These are phyloP conservation scores for Catocala fraxini DNA, from an alignment of 2,888 invertebrate species.

Conservation along the genomic window DNA sequence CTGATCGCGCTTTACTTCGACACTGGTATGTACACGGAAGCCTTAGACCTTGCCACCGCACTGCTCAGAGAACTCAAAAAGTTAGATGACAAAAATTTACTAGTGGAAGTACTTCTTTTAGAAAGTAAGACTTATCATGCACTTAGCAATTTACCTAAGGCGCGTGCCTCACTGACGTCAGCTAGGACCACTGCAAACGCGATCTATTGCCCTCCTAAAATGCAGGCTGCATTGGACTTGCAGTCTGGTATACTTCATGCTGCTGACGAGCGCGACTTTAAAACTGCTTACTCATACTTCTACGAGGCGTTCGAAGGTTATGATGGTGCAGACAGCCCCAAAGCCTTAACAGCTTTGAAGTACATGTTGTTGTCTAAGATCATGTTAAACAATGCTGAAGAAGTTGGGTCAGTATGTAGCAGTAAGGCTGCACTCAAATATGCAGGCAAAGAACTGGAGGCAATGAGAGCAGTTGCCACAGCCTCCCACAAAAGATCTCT, in stretches of 20 bases:
- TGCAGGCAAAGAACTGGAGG: conserved; percentile 97
- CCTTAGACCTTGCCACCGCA: conserved; percentile 93
- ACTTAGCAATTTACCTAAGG: conserved; percentile 98
- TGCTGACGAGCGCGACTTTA: conserved; percentile 99
- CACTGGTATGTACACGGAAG: conserved; percentile 96
- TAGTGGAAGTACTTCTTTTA: conserved; percentile 99
- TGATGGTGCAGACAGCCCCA: conserved; percentile 97
- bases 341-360: conserved; percentile 98
- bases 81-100: conserved; percentile 98
- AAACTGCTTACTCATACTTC: conserved; percentile 99
- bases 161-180: conserved; percentile 98
- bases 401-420: conserved; percentile 97
- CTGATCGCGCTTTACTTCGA: conserved; percentile 98
- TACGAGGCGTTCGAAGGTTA: conserved; percentile 99
- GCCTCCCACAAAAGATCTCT: conserved; percentile 98
- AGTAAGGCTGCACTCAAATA: conserved; percentile 99
- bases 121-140: conserved; percentile 99
- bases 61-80: conserved; percentile 98
- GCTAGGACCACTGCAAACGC: conserved; percentile 99
- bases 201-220: conserved; percentile 99
- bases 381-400: conserved; percentile 98
- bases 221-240: conserved; percentile 98
- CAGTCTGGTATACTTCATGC: conserved; percentile 99
- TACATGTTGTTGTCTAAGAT: conserved; percentile 99
- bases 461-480: conserved; percentile 98